A percentile compares a stretch with the other conserved stretches of the same genome.
Evolutionary conservation across 2,888 invertebrate species (phyloP).

Genomic region (Smittia aterrima): DNA sequence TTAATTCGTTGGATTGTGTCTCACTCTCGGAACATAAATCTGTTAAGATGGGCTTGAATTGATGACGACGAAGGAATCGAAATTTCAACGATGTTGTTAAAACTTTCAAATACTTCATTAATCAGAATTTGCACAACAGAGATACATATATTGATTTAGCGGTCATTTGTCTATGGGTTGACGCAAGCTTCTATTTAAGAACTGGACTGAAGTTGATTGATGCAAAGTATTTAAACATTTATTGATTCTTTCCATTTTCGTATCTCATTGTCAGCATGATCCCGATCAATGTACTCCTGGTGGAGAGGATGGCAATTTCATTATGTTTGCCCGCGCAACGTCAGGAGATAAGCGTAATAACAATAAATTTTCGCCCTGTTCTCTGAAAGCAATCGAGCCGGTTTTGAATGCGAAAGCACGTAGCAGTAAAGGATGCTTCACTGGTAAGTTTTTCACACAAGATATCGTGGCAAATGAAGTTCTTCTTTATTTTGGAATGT

Average conservation of each 20-base stretch:
- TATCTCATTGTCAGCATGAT: constrained; percentile 92
- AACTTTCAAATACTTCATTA: no score
- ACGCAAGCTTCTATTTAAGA: no score
- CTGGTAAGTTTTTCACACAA: constrained; percentile 59
- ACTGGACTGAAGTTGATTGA: no score
- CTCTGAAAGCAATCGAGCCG: constrained; percentile 85
- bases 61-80: no score
- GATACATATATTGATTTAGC: no score
- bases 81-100: no score
- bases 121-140: no score
- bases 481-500: background rate
- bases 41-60: no score
- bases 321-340: constrained; percentile 98
- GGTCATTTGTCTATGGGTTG: no score
- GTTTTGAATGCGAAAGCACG: constrained; percentile 90
- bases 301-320: constrained; percentile 95
- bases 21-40: background rate
- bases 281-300: constrained; percentile 92
- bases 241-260: no score
- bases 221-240: no score
- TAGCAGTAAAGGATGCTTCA: constrained; percentile 87
- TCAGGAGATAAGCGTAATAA: constrained; percentile 98
- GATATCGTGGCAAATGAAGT: background rate
- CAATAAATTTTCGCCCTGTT: constrained; percentile 95
- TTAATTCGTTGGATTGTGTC: background rate